phyloP scores from a whole-genome alignment of 2,113 vertebrate species.

The Scomber japonicus region DNA sequence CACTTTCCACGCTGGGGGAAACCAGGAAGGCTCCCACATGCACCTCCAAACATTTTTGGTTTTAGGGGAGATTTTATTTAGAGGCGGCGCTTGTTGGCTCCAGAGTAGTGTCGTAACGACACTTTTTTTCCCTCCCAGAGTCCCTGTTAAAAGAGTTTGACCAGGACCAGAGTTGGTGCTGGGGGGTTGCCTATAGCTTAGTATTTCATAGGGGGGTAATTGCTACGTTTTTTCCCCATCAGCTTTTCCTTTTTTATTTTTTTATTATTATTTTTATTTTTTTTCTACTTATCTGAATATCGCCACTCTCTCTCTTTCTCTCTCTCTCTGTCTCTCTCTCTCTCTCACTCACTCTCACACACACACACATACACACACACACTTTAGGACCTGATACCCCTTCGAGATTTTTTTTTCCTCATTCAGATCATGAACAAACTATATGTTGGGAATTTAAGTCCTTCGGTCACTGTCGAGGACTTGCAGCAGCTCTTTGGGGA shows the following conservation, averaged over 20 bases:
- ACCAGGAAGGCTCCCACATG: slow-evolving; percentile 70
- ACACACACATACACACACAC: no score
- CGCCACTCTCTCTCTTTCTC: slow-evolving; percentile 50
- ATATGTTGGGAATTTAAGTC: slow-evolving; percentile 96
- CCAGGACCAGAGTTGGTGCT: slow-evolving; percentile 86
- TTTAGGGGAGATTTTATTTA: slow-evolving; percentile 86
- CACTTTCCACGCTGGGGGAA: slow-evolving; percentile 53
- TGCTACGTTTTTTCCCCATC: slow-evolving; percentile 60
- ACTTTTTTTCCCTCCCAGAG: slow-evolving; percentile 80
- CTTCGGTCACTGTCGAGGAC: slow-evolving; percentile 94
- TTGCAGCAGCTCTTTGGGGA: slow-evolving; percentile 93
- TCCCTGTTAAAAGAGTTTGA: slow-evolving; percentile 87
- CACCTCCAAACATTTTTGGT: slow-evolving; percentile 82
- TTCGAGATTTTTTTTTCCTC: slow-evolving; percentile 71
- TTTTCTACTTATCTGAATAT: slow-evolving; percentile 72
- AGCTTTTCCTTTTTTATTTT: slow-evolving; percentile 63
- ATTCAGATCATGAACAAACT: slow-evolving; percentile 95
- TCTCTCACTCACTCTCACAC: neutral
- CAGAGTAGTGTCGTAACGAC: slow-evolving; percentile 86
- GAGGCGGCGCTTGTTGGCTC: slow-evolving; percentile 88
- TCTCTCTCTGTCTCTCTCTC: neutral
- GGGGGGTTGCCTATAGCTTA: slow-evolving; percentile 83
- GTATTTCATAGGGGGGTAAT: slow-evolving; percentile 79
- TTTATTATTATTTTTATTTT: slow-evolving; percentile 20
- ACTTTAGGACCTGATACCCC: slow-evolving; percentile 66